Evolutionary conservation across 1,140 invertebrate genomes (phyloP).

Genomic region (Macrocentrus cingulum): DNA sequence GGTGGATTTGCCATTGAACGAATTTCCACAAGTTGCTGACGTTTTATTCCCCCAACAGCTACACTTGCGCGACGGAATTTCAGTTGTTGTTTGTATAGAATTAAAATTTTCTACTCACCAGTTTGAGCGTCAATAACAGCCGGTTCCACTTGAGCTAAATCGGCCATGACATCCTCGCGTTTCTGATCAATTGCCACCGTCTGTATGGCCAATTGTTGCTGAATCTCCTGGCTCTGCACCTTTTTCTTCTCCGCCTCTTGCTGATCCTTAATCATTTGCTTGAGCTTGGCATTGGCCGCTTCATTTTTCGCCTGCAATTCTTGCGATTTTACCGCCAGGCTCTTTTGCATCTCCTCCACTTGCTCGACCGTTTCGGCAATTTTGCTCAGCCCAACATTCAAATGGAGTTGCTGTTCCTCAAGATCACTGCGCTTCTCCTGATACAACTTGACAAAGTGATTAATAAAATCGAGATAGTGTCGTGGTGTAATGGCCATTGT

Average conservation of each 20-base stretch:
- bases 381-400: conserved; percentile 98
- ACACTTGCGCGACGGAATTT: too few relatives aligned
- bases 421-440: conserved; percentile 97
- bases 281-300: conserved; percentile 96
- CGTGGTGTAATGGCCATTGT: conserved; percentile 97
- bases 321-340: conserved; percentile 92
- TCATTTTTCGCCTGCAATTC: conserved; percentile 98
- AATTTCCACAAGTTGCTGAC: conserved; percentile 93
- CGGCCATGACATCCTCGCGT: conserved; percentile 88
- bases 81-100: too few relatives aligned
- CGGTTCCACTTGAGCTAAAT: conserved; percentile 95
- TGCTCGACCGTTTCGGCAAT: conserved; percentile 99
- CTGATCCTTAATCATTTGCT: conserved; percentile 99
- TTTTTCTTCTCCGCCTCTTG: conserved; percentile 99
- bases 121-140: conserved; percentile 98
- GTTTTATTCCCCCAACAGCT: conserved; percentile 97
- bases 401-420: conserved; percentile 97
- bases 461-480: conserved; percentile 99
- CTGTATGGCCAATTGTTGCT: conserved; percentile 85
- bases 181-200: conserved; percentile 92
- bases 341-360: conserved; percentile 99
- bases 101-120: conserved; percentile 66
- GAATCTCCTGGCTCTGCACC: conserved; percentile 96
- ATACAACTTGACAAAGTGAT: conserved; percentile 98
- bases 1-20: conserved; percentile 94